Conservation (phyloP, 2,888 invertebrate genomes). For the Andricus curvator region DNA sequence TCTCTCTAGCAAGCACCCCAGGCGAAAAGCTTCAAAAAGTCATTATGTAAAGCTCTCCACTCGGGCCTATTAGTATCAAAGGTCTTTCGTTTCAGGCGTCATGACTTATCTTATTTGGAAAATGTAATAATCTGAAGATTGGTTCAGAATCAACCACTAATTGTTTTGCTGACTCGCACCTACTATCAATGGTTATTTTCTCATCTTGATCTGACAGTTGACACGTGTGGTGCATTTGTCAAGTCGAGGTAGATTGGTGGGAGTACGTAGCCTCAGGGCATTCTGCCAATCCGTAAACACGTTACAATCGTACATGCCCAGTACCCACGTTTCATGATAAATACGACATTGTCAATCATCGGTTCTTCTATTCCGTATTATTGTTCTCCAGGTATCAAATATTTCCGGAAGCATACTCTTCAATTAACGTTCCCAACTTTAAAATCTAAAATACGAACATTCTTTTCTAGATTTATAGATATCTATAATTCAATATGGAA, state of each 20-base stretch:
- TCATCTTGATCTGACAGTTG: background rate
- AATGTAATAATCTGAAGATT: no score
- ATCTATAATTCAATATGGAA: background rate
- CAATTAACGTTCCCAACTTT: background rate
- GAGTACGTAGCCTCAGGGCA: background rate
- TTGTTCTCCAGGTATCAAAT: background rate
- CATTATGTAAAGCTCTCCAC: no score
- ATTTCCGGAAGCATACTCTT: background rate
- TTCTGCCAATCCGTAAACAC: constrained; percentile 24
- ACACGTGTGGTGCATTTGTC: constrained; percentile 11
- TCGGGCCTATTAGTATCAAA: no score
- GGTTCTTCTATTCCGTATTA: background rate
- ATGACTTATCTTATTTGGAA: no score
- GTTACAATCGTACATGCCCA: background rate
- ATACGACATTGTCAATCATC: constrained; percentile 5
- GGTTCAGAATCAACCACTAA: no score
- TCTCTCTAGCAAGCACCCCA: no score
- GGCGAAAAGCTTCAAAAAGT: no score
- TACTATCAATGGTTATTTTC: background rate
- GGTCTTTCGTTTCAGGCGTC: no score
- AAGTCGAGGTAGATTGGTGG: background rate
- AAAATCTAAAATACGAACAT: background rate
- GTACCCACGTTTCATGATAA: constrained; percentile 9
- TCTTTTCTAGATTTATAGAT: background rate
- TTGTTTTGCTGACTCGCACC: background rate